Conservation (phyloP, 2,888 invertebrate species). For the Andrena marginata region DNA sequence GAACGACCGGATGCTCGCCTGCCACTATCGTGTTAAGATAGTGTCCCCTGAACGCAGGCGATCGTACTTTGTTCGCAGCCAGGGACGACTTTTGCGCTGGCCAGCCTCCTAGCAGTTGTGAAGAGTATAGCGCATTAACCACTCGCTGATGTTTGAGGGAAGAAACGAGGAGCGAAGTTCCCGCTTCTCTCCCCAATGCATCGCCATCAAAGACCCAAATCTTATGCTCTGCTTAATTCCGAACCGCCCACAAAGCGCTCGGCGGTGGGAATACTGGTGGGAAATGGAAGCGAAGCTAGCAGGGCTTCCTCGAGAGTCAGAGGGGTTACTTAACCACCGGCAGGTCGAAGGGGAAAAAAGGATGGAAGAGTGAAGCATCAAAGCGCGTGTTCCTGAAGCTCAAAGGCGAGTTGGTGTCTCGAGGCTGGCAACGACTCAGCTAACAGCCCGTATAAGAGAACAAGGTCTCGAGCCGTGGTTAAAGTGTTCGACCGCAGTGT, state of each 20-base stretch:
- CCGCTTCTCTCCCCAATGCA: no score
- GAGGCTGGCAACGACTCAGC: constrained; percentile 13
- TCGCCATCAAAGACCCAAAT: no score
- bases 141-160: no score
- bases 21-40: constrained; percentile 11
- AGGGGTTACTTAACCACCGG: not conserved
- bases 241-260: no score
- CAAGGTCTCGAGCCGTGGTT: constrained; percentile 69
- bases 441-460: constrained; percentile 57
- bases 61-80: not conserved
- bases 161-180: no score
- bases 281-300: no score
- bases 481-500: constrained; percentile 76
- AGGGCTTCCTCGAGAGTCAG: not conserved
- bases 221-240: no score
- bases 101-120: not conserved
- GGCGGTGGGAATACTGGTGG: no score
- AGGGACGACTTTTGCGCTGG: not conserved
- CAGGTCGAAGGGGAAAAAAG: not conserved
- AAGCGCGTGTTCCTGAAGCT: not conserved
- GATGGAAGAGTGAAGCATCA: not conserved
- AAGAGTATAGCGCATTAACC: no score
- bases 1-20: constrained; percentile 11
- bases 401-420: constrained; percentile 17
- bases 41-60: not conserved